Conservation (phyloP, 2,113 vertebrate genomes). For the Datnioides undecimradiatus region DNA sequence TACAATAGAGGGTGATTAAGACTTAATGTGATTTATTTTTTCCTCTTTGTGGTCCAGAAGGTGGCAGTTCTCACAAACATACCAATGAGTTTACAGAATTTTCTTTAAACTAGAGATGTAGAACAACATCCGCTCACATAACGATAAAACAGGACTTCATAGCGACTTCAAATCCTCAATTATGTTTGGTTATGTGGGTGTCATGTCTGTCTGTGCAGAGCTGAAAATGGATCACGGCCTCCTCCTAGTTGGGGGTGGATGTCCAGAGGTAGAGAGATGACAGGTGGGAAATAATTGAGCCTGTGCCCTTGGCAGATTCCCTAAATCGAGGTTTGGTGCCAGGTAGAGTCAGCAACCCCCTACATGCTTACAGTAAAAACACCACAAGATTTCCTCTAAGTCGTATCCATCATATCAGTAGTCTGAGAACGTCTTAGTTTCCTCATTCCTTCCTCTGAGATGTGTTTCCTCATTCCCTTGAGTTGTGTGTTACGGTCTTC, state of each 20-base stretch:
- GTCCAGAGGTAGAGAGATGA: constrained; percentile 24
- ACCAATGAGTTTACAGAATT: constrained; percentile 10
- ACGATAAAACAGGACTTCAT: constrained; percentile 5
- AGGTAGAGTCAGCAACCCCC: constrained; percentile 3
- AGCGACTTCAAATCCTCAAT: constrained; percentile 8
- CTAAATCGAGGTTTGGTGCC: constrained; percentile 15
- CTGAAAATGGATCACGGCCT: constrained; percentile 35
- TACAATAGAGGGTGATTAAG: constrained; percentile 43
- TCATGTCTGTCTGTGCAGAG: constrained; percentile 6
- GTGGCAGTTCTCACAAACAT: neutral
- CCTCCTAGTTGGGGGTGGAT: constrained; percentile 11
- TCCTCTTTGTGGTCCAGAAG: neutral
- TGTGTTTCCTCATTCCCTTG: constrained; percentile 45
- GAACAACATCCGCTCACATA: neutral
- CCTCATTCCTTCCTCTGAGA: constrained; percentile 7
- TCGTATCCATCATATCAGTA: neutral
- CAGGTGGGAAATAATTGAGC: constrained; percentile 40
- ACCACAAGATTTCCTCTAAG: constrained; percentile 16
- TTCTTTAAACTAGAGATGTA: neutral
- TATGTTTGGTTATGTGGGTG: constrained; percentile 19
- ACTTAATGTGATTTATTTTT: constrained; percentile 34
- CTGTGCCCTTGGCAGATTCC: constrained; percentile 6
- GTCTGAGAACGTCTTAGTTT: constrained; percentile 34
- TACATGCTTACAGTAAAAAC: constrained; percentile 33
- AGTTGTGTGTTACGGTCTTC: constrained; percentile 4